These are phyloP conservation scores for Xestia sexstrigata DNA, from an alignment of 2,888 invertebrate genomes.

Conservation along the genomic window DNA sequence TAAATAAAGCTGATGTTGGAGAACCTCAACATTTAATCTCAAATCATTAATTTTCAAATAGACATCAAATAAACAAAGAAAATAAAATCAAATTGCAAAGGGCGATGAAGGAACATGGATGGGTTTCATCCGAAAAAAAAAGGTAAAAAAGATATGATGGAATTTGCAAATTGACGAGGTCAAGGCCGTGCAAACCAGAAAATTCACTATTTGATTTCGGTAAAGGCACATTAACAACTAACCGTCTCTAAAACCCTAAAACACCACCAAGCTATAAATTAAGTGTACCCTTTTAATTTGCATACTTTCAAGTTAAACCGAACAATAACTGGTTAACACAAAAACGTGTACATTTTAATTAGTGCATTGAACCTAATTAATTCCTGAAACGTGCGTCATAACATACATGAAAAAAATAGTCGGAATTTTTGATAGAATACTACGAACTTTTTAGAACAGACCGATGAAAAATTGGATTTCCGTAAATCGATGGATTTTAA, in stretches of 20 bases:
- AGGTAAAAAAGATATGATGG: neutral
- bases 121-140: too few species aligned
- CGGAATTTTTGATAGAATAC: conserved; percentile 9
- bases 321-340: conserved; percentile 16
- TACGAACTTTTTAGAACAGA: conserved; percentile 17
- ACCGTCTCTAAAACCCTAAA: neutral
- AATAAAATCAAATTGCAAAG: neutral
- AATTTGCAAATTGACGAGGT: neutral
- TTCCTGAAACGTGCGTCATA: conserved; percentile 36
- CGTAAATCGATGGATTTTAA: conserved; percentile 68
- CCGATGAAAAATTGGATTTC: conserved; percentile 71
- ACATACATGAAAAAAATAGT: conserved; percentile 9
- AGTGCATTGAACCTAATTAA: conserved; percentile 48
- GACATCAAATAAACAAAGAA: neutral
- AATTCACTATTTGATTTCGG: neutral
- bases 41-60: neutral
- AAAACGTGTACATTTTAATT: conserved; percentile 26
- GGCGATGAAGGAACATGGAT: too few species aligned
- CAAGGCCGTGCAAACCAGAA: neutral
- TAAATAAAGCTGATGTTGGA: neutral
- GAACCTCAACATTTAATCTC: neutral
- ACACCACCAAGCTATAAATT: neutral
- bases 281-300: neutral
- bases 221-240: neutral
- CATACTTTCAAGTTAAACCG: conserved; percentile 6